These are phyloP conservation scores for Phalloptychus januarius DNA, from an alignment of 2,797 vertebrate species.

Conservation along the genomic window DNA sequence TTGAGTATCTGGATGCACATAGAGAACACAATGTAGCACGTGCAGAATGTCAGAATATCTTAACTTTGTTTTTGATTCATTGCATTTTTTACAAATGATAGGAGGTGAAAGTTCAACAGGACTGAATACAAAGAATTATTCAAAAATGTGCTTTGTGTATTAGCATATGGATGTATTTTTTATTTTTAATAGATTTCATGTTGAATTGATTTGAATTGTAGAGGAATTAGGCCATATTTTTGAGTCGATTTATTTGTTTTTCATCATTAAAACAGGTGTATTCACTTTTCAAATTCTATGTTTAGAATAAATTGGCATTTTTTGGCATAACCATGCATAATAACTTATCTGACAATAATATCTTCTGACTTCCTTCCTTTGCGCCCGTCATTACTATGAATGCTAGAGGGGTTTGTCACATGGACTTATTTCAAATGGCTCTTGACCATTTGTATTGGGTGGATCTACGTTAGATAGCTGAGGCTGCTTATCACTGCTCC, in stretches of 20 bases:
- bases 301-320: neutral
- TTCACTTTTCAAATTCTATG: neutral
- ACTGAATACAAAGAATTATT: neutral
- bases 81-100: neutral
- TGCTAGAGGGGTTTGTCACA: constrained; percentile 25
- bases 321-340: constrained; percentile 1
- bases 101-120: neutral
- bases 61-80: neutral
- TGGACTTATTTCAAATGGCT: constrained; percentile 11
- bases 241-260: neutral
- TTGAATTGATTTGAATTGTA: neutral
- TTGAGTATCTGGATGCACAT: neutral
- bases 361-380: constrained; percentile 19
- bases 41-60: neutral
- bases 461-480: constrained; percentile 1
- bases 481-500: neutral
- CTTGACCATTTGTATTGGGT: neutral
- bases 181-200: neutral
- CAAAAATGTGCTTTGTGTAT: neutral
- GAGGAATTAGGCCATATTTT: neutral
- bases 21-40: neutral
- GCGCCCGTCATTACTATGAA: constrained; percentile 8
- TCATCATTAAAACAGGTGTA: neutral
- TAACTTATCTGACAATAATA: constrained; percentile 10
- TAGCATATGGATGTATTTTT: neutral